Evolutionary conservation across 2,888 invertebrate genomes (phyloP), one percentile per base, ranked within the genome.

Genomic region (Polymixis flavicincta): DNA sequence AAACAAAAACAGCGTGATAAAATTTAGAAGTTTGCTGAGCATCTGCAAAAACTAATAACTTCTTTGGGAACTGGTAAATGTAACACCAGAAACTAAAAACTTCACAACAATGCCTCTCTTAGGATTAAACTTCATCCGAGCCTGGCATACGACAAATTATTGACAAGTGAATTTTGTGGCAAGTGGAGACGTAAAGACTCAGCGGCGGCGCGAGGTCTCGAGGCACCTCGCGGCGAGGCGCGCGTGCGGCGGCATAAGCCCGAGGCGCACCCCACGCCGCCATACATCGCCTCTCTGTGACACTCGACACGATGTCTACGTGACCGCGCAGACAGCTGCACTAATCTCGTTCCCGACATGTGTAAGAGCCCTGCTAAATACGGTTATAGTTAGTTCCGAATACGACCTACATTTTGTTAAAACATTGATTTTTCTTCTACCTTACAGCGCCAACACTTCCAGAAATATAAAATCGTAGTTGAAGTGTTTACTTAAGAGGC

Each of bases 281-380:
- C 86, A 82, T 84, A 85, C 88, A 87, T 81, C 80, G 76, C 82
- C 88, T 85, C 92, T 90, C 89, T 85, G 83, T 85, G 92, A 90
- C 93, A 93, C 95, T 95, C 92, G 91, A 94, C 94, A 90, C 90
- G 90, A 87, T 88, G 91, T 90, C 92, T 95, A 95, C 96, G 95
- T 95, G 95, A 95, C 95, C 91, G 91, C 92, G 96, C 96, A 95
- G 95, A 94, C 93, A 90, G 89, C 92, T 91, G 89, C 93, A 93
- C 92, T 95, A 95, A 95, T 95, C 92, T 91, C 89, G 89, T 93
- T 89, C 78, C 83, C 84, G 84, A 89, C 88, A 90, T 85, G 87
- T 87, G 85, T 87, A 88, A 89, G 86, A 87, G 88, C 83, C 73
- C 71, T 55, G 84, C 87, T 88, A 89, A 90, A 91, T 91, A 89